These are phyloP conservation scores for Amphiprion clarkii DNA, from an alignment of 2,797 vertebrate genomes.

Conservation along the genomic window DNA sequence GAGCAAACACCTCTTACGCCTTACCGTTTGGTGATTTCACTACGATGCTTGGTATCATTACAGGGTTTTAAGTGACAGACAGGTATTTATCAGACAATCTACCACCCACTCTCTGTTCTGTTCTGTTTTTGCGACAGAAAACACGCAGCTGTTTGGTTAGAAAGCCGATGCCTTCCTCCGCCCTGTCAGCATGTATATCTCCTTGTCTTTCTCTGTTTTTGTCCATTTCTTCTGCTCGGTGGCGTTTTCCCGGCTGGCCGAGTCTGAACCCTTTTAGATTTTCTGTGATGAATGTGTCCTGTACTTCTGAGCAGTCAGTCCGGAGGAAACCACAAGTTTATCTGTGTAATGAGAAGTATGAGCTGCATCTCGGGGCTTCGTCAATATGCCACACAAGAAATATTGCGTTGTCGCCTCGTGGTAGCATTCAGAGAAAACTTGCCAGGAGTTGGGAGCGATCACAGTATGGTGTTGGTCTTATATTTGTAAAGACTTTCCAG, in stretches of 20 bases:
- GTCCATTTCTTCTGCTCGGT: constrained; percentile 11
- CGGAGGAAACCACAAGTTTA: constrained; percentile 40
- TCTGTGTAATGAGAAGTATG: constrained; percentile 60
- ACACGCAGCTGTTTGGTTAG: constrained; percentile 19
- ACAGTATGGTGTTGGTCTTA: neutral
- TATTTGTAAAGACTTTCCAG: constrained; percentile 34
- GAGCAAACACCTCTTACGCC: neutral
- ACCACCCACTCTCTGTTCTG: constrained; percentile 22
- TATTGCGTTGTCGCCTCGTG: constrained; percentile 5
- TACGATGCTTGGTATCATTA: neutral
- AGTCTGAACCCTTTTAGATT: constrained; percentile 29
- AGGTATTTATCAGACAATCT: constrained; percentile 31
- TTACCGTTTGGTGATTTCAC: neutral
- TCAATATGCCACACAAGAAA: constrained; percentile 40
- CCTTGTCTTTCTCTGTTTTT: constrained; percentile 12
- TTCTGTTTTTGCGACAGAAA: constrained; percentile 27
- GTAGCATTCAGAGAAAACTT: constrained; percentile 28
- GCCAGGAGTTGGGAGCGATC: neutral
- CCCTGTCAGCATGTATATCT: constrained; percentile 23
- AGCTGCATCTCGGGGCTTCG: constrained; percentile 39
- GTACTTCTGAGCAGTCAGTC: constrained; percentile 47
- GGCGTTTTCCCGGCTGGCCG: constrained; percentile 1
- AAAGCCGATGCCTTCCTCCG: constrained; percentile 7
- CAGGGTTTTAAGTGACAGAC: constrained; percentile 16
- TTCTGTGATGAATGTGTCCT: constrained; percentile 63